Evolutionary conservation across 2,888 invertebrate species (phyloP).

Genomic region (Agelastica alni): DNA sequence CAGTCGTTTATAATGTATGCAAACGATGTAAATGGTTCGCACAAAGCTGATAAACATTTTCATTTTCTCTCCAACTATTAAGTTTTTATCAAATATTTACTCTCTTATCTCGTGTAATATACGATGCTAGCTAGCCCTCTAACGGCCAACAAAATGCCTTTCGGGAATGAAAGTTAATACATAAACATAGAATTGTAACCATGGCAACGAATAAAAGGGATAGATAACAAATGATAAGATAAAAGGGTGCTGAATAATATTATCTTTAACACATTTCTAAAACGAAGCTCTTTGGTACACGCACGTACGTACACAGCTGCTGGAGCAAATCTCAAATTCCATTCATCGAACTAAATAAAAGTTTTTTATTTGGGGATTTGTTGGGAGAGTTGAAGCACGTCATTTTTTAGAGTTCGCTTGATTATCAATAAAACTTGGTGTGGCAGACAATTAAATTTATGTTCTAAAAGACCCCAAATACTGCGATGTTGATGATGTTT

Average conservation of each 20-base stretch:
- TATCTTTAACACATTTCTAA: conserved; percentile 9
- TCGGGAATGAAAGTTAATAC: conserved; percentile 7
- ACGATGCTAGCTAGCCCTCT: not conserved
- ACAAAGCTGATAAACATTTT: too few relatives aligned
- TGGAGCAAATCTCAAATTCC: conserved; percentile 7
- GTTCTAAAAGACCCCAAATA: too few relatives aligned
- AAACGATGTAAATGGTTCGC: too few relatives aligned
- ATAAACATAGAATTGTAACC: conserved; percentile 19
- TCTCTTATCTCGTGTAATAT: too few relatives aligned
- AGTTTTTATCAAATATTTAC: not conserved
- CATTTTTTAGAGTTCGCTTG: not conserved
- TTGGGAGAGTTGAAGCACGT: not conserved
- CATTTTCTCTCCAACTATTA: not conserved
- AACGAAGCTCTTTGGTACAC: conserved; percentile 3
- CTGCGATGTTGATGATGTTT: too few relatives aligned
- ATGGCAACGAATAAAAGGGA: conserved; percentile 11
- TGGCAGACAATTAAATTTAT: too few relatives aligned
- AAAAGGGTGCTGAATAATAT: conserved; percentile 24
- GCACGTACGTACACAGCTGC: conserved; percentile 6
- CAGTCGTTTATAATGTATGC: too few relatives aligned
- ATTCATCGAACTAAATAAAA: conserved; percentile 2
- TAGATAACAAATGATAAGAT: conserved; percentile 22
- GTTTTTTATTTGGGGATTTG: not conserved
- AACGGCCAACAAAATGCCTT: not conserved
- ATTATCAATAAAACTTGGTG: too few relatives aligned